These are phyloP conservation scores for Abscondita cerata DNA, from an alignment of 2,888 invertebrate species.

Conservation along the genomic window DNA sequence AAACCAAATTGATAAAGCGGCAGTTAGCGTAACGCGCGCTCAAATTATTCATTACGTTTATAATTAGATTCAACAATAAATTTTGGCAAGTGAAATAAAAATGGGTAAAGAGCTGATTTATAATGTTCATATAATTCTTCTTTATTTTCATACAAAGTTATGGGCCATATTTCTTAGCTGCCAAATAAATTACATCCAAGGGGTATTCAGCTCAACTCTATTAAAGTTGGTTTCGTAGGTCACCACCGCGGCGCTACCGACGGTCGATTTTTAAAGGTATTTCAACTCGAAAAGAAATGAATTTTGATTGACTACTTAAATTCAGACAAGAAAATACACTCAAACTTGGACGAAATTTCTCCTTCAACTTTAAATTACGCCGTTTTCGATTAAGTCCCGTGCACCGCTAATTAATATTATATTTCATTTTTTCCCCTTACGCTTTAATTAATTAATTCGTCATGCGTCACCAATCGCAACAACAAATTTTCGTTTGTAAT, in stretches of 20 bases:
- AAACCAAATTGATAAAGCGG: slow-evolving; percentile 13
- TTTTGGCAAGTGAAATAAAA: slow-evolving; percentile 55
- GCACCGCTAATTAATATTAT: too few relatives aligned
- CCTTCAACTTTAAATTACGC: slow-evolving; percentile 17
- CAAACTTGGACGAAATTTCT: slow-evolving; percentile 27
- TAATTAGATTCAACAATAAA: slow-evolving; percentile 55
- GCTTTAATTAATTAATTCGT: too few relatives aligned
- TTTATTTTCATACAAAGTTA: slow-evolving; percentile 62
- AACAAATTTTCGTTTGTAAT: neutral
- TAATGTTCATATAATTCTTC: slow-evolving; percentile 61
- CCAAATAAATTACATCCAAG: slow-evolving; percentile 60
- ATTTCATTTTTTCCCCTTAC: too few relatives aligned
- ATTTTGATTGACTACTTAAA: slow-evolving; percentile 39
- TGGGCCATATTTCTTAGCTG: slow-evolving; percentile 60
- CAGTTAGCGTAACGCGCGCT: slow-evolving; percentile 11
- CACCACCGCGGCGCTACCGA: slow-evolving; percentile 51
- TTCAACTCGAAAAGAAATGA: slow-evolving; percentile 36
- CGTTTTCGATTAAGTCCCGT: slow-evolving; percentile 6
- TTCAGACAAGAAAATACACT: slow-evolving; percentile 37
- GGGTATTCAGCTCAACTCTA: slow-evolving; percentile 59
- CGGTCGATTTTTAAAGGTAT: slow-evolving; percentile 39
- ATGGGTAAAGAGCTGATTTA: slow-evolving; percentile 59
- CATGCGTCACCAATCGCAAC: too few relatives aligned
- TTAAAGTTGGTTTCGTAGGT: slow-evolving; percentile 59
- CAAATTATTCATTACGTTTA: slow-evolving; percentile 50